These are phyloP conservation scores for Megaustenia siamemsis DNA, from an alignment of 2,888 invertebrate species.

Conservation along the genomic window DNA sequence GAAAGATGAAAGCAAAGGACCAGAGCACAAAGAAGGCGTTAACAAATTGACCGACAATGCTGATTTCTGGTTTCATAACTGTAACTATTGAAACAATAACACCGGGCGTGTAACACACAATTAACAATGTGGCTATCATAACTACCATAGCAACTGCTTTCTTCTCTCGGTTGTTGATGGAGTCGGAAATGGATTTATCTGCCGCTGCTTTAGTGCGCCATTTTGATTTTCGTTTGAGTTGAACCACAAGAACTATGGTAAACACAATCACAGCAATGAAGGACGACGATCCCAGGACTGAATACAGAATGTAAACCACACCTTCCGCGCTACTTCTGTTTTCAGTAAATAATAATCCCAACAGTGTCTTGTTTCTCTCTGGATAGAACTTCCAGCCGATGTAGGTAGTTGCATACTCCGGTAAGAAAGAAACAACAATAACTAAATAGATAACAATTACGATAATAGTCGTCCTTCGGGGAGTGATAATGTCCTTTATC, in stretches of 20 bases:
- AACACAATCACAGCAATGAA: slow-evolving; percentile 6
- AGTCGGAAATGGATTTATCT: neutral
- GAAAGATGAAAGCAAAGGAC: slow-evolving; percentile 16
- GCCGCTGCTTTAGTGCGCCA: slow-evolving; percentile 3
- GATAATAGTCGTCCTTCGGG: neutral
- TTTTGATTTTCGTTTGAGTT: neutral
- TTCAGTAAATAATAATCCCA: neutral
- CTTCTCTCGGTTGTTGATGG: neutral
- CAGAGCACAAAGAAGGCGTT: slow-evolving; percentile 14
- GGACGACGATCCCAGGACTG: neutral
- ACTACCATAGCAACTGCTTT: slow-evolving; percentile 16
- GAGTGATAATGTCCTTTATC: slow-evolving; percentile 11
- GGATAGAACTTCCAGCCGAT: slow-evolving; percentile 13
- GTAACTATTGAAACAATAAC: neutral
- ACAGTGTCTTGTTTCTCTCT: neutral
- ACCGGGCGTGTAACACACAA: slow-evolving; percentile 10
- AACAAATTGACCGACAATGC: neutral
- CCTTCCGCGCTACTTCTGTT: neutral
- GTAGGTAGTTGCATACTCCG: neutral
- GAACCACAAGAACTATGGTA: neutral
- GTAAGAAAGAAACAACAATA: neutral
- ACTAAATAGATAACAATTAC: neutral
- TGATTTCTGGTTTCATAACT: neutral
- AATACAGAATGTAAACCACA: neutral
- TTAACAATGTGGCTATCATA: neutral